These are phyloP conservation scores for Diabrotica virgifera DNA, from an alignment of 1,140 invertebrate species.

Conservation along the genomic window DNA sequence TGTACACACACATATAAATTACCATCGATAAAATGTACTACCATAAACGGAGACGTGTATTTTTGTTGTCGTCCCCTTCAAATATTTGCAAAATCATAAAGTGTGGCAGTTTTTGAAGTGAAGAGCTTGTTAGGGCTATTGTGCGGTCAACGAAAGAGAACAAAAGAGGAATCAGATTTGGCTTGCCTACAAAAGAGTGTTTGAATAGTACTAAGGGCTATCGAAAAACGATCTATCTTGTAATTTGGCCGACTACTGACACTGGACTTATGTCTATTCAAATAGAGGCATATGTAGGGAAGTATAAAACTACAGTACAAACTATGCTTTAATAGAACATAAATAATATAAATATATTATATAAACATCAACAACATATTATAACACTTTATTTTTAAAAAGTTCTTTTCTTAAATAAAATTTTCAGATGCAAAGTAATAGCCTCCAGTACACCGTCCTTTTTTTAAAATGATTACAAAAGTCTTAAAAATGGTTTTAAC, in stretches of 20 bases:
- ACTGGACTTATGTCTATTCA: constrained; percentile 3
- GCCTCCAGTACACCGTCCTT: too few species aligned
- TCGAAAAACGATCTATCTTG: constrained; percentile 24
- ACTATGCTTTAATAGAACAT: too few species aligned
- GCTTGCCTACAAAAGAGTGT: constrained; percentile 14
- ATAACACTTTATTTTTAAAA: too few species aligned
- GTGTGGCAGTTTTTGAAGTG: constrained; percentile 16
- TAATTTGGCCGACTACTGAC: constrained; percentile 23
- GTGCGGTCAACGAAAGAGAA: constrained; percentile 12
- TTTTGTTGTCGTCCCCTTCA: constrained; percentile 7
- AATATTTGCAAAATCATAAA: constrained; percentile 18
- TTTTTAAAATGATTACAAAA: too few species aligned
- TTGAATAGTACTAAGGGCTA: constrained; percentile 20
- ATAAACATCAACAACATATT: too few species aligned
- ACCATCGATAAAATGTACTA: background rate
- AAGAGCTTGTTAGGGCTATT: constrained; percentile 19
- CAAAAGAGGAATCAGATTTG: constrained; percentile 8
- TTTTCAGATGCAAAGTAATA: too few species aligned
- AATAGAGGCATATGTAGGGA: too few species aligned
- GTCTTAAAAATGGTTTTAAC: too few species aligned
- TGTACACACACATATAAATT: background rate
- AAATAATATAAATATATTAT: too few species aligned
- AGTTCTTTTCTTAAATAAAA: too few species aligned
- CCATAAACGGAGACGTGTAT: background rate
- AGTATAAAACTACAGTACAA: too few species aligned